These are phyloP conservation scores for Parnassius glacialis DNA, from an alignment of 2,888 invertebrate genomes.

Conservation along the genomic window DNA sequence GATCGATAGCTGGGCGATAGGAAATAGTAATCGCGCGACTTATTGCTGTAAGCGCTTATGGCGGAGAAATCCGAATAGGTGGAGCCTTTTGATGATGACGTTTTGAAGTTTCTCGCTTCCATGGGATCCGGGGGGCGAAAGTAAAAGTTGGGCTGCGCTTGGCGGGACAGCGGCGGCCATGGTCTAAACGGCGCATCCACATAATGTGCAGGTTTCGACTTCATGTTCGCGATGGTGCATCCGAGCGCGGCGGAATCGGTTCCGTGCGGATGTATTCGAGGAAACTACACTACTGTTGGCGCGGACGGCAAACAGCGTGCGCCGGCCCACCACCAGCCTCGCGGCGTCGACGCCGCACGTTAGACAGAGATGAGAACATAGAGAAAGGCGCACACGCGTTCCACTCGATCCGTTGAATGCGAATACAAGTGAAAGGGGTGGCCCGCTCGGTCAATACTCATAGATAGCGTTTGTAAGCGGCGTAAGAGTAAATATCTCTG, in stretches of 20 bases:
- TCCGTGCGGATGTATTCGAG: slow-evolving; percentile 73
- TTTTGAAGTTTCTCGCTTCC: slow-evolving; percentile 75
- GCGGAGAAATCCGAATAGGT: slow-evolving; percentile 76
- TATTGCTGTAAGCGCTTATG: slow-evolving; percentile 74
- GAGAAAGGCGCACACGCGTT: slow-evolving; percentile 75
- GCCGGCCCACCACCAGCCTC: slow-evolving; percentile 62
- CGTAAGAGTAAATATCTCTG: slow-evolving; percentile 50
- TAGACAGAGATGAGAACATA: slow-evolving; percentile 74
- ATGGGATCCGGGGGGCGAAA: slow-evolving; percentile 73
- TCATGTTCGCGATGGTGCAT: slow-evolving; percentile 81
- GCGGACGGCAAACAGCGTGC: slow-evolving; percentile 55
- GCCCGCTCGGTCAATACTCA: slow-evolving; percentile 66
- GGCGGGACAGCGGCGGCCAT: slow-evolving; percentile 84
- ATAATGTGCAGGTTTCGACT: slow-evolving; percentile 82
- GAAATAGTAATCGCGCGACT: slow-evolving; percentile 81
- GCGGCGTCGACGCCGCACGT: slow-evolving; percentile 55
- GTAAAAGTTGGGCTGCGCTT: slow-evolving; percentile 73
- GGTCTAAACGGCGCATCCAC: slow-evolving; percentile 80
- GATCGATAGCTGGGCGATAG: slow-evolving; percentile 86
- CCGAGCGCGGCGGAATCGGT: slow-evolving; percentile 64
- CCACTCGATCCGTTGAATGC: slow-evolving; percentile 70
- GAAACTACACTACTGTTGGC: slow-evolving; percentile 71
- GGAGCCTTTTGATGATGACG: slow-evolving; percentile 67
- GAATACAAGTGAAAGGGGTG: slow-evolving; percentile 79
- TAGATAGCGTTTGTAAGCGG: slow-evolving; percentile 47